Evolutionary conservation across 23 tunicate genomes (phyloP).

Genomic region (Botrylloides violaceus): DNA sequence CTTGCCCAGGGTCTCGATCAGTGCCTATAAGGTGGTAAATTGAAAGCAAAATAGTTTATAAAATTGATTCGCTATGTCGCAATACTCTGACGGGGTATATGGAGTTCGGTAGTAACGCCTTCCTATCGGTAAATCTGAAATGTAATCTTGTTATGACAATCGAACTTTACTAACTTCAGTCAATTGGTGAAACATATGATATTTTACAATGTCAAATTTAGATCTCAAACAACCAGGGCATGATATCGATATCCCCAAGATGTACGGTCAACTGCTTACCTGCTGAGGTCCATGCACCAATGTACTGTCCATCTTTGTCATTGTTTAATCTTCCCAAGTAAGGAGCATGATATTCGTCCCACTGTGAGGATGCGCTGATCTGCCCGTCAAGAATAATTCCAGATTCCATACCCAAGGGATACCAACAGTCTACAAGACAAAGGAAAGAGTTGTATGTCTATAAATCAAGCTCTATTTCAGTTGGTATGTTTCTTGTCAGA

Average conservation of each 20-base stretch:
- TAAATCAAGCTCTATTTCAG: too few species aligned
- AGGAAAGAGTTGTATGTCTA: not conserved
- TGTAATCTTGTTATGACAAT: too few species aligned
- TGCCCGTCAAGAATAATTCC: constrained; percentile 44
- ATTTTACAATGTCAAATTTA: too few species aligned
- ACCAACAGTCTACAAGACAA: constrained; percentile 47
- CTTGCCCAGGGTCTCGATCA: constrained; percentile 24
- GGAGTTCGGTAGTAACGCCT: too few species aligned
- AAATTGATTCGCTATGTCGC: not conserved
- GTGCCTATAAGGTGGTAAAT: not conserved
- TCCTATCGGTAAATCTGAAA: too few species aligned
- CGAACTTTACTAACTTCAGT: too few species aligned
- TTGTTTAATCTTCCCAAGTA: constrained; percentile 65
- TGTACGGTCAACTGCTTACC: too few species aligned
- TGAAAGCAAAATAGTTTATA: too few species aligned
- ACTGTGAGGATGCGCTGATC: constrained; percentile 63
- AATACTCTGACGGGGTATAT: not conserved
- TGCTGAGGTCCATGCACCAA: constrained; percentile 53
- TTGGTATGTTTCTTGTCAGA: too few species aligned
- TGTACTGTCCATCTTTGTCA: constrained; percentile 14
- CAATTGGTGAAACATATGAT: too few species aligned
- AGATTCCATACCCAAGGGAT: constrained; percentile 79
- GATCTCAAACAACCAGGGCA: too few species aligned
- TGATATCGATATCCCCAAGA: too few species aligned
- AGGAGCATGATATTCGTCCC: constrained; percentile 43